Conservation (phyloP, 2,113 vertebrate species). For the Mirounga angustirostris region DNA sequence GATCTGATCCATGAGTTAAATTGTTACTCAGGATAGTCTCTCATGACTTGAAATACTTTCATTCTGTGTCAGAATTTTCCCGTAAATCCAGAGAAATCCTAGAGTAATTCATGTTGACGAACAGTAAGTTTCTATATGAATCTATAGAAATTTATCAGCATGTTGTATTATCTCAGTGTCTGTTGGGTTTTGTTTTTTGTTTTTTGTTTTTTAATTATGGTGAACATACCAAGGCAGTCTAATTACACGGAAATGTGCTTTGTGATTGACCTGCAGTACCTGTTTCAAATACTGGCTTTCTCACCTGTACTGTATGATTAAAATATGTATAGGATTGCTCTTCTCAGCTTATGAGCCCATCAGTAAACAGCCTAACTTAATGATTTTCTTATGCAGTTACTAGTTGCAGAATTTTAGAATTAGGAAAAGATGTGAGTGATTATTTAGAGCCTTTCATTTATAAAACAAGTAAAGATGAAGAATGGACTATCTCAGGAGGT, state of each 20-base stretch:
- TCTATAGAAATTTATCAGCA: not conserved
- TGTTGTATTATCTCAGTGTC: not conserved
- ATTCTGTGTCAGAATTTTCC: not conserved
- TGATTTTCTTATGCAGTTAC: not conserved
- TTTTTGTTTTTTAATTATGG: not conserved
- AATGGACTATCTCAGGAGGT: not conserved
- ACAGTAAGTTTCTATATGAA: not conserved
- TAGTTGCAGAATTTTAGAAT: not conserved
- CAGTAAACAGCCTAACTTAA: not conserved
- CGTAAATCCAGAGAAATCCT: not conserved
- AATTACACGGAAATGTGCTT: not conserved
- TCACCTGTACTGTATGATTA: not conserved
- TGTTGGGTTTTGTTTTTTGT: not conserved
- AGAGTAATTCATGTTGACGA: not conserved
- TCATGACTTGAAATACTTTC: not conserved
- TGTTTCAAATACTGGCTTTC: not conserved
- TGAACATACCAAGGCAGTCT: not conserved
- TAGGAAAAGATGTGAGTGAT: not conserved
- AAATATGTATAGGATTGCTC: not conserved
- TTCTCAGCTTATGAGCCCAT: not conserved
- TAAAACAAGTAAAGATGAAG: not conserved
- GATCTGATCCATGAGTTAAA: not conserved
- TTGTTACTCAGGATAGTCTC: not conserved
- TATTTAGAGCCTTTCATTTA: not conserved
- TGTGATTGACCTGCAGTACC: not conserved